These are phyloP conservation scores for Apotomis capreana DNA, from an alignment of 2,888 invertebrate genomes.

Conservation along the genomic window DNA sequence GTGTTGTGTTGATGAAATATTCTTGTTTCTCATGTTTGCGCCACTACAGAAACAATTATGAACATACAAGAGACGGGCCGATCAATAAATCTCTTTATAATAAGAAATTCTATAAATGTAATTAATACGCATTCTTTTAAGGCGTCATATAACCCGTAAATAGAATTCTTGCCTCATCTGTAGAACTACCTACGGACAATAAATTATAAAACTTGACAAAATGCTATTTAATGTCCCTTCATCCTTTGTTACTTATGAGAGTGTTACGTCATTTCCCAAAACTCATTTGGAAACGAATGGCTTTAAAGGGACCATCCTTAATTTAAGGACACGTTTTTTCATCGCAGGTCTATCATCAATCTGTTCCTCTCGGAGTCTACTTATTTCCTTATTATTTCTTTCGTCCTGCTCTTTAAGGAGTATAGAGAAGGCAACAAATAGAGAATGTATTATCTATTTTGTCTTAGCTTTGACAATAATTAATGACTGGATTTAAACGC, in stretches of 20 bases:
- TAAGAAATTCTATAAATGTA: slow-evolving; percentile 68
- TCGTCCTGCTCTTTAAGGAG: slow-evolving; percentile 73
- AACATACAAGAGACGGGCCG: slow-evolving; percentile 26
- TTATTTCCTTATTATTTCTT: slow-evolving; percentile 77
- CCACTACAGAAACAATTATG: slow-evolving; percentile 38
- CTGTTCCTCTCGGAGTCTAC: slow-evolving; percentile 67
- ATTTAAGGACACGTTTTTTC: slow-evolving; percentile 77
- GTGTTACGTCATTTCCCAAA: slow-evolving; percentile 72
- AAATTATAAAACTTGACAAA: slow-evolving; percentile 79
- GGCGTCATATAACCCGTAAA: slow-evolving; percentile 68
- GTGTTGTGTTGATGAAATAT: slow-evolving; percentile 45
- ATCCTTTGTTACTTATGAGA: slow-evolving; percentile 65
- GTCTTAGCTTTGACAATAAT: slow-evolving; percentile 82
- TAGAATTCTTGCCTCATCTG: slow-evolving; percentile 65
- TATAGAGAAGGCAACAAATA: slow-evolving; percentile 75
- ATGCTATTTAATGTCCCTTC: slow-evolving; percentile 75
- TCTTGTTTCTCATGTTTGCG: slow-evolving; percentile 35
- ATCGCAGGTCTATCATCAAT: slow-evolving; percentile 73
- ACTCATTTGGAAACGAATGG: slow-evolving; percentile 72
- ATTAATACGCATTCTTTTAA: slow-evolving; percentile 57
- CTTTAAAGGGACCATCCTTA: slow-evolving; percentile 68
- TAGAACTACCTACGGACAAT: slow-evolving; percentile 62
- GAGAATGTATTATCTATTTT: slow-evolving; percentile 82
- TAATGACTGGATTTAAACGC: slow-evolving; percentile 84
- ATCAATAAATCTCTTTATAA: slow-evolving; percentile 50